Evolutionary conservation across 2,888 invertebrate genomes (phyloP).

Genomic region (Apamea monoglypha): DNA sequence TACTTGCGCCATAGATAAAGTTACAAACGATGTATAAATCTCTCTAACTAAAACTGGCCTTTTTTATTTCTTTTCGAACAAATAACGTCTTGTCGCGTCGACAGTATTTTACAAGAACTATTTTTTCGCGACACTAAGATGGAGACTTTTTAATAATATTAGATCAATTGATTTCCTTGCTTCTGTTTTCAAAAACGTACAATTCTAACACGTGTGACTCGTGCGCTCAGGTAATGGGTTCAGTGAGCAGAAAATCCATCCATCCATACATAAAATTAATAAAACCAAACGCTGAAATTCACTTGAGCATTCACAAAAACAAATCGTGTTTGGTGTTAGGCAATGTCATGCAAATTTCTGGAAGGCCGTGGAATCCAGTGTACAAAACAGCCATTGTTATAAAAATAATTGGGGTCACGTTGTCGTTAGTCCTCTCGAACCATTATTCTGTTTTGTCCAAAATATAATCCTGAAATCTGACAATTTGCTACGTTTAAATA

Average conservation of each 20-base stretch:
- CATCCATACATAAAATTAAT: slow-evolving; percentile 78
- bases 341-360: slow-evolving; percentile 86
- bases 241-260: slow-evolving; percentile 72
- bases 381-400: slow-evolving; percentile 84
- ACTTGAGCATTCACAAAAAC: slow-evolving; percentile 79
- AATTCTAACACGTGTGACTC: not conserved
- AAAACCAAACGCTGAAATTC: slow-evolving; percentile 72
- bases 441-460: slow-evolving; percentile 72
- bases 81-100: slow-evolving; percentile 42
- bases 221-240: slow-evolving; percentile 29
- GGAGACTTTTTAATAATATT: slow-evolving; percentile 2
- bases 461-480: slow-evolving; percentile 66
- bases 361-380: slow-evolving; percentile 77
- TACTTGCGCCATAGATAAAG: slow-evolving; percentile 53
- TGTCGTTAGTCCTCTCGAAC: slow-evolving; percentile 77
- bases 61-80: slow-evolving; percentile 59
- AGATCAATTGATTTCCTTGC: slow-evolving; percentile 15
- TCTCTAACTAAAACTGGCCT: slow-evolving; percentile 50
- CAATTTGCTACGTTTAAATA: slow-evolving; percentile 61
- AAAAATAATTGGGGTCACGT: slow-evolving; percentile 86
- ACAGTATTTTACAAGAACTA: slow-evolving; percentile 30
- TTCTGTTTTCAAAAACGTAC: not conserved
- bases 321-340: slow-evolving; percentile 81
- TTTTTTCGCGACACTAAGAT: slow-evolving; percentile 17
- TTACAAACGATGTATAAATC: slow-evolving; percentile 57